A percentile compares a stretch with the other conserved stretches of the same genome.
These are phyloP conservation scores for Nylanderia fulva DNA, from an alignment of 1,140 invertebrate genomes.

Conservation along the genomic window DNA sequence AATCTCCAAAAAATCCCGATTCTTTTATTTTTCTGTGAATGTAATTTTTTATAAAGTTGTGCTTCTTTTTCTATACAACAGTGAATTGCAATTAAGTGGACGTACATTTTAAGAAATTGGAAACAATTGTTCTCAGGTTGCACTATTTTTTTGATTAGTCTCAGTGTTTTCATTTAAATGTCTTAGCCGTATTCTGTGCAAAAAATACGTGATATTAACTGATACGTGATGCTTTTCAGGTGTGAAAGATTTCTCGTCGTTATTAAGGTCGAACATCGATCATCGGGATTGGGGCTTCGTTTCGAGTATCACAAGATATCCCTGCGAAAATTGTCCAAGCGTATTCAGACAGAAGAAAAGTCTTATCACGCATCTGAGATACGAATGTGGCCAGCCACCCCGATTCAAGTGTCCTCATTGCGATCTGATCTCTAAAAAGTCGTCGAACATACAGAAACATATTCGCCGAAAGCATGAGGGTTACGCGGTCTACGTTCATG, in stretches of 20 bases:
- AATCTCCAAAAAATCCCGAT: background rate
- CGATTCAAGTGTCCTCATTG: slow-evolving; percentile 87
- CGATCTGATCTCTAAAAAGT: slow-evolving; percentile 82
- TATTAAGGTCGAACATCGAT: background rate
- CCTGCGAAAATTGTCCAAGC: slow-evolving; percentile 26
- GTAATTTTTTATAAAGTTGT: background rate
- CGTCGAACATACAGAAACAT: slow-evolving; percentile 79
- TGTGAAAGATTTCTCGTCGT: background rate
- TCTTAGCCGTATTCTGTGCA: background rate
- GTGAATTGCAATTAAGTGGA: background rate
- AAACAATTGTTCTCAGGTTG: background rate
- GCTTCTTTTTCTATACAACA: background rate
- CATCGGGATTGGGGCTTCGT: background rate
- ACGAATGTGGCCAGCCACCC: slow-evolving; percentile 87
- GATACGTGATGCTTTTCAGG: slow-evolving; percentile 37
- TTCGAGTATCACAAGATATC: background rate
- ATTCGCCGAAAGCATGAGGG: slow-evolving; percentile 76
- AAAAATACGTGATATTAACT: slow-evolving; percentile 19
- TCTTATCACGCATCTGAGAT: slow-evolving; percentile 86
- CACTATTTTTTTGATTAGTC: background rate
- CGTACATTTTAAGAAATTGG: background rate
- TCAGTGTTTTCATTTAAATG: background rate
- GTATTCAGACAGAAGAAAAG: slow-evolving; percentile 81
- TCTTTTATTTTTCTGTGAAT: background rate
- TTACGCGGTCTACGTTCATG: slow-evolving; percentile 68